Evolutionary conservation across 2,113 vertebrate species (phyloP), one percentile per base, ranked within the genome.

Genomic region (Hippotragus niger): DNA sequence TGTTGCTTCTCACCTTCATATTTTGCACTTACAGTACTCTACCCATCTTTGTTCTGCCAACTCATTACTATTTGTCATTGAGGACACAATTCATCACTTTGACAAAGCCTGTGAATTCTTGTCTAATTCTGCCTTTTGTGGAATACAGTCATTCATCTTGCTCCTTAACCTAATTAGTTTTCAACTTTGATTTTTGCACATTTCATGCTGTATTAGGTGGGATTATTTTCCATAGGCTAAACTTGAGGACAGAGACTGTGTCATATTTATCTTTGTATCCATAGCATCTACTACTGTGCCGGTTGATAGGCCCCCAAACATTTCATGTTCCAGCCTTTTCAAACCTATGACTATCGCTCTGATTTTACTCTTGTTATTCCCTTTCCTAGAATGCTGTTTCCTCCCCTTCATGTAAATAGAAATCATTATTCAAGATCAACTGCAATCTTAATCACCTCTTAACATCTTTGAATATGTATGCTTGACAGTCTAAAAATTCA

Each of bases 361-460:
- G 60, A 71, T 53, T 88, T 96, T 43, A 9, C 17, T 52, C 23
- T 84, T 76, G 11, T 47, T 21, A 91, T 29, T 74, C 17, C 14
- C 50, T 80, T 91, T 62, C 43, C 29, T 21, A 53, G 15, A 76
- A n/a, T 80, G 12, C 58, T 76, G 52, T 71, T 87, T 53, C 62
- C 13, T 94, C 57, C 21, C 47, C 5, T 64, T 83, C 45, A 36
- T 78, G 36, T 21, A 85, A 95, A 67, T 82, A n/a, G 81, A 74
- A 81, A 21, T 86, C n/a, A 40, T 97, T 90, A 19, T 78, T 94
- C 57, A 90, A 96, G 80, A 31, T 84, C 43, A 93, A 27, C 71
- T 71, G 40, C 21, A 71, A 50, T 23, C 50, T 47, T 89, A 78
- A 78, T 23, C 4, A 47, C 27, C 11, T 83, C n/a, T 95, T 36